Evolutionary conservation across 2,888 invertebrate genomes (phyloP).

Genomic region (Eupithecia subumbrata): DNA sequence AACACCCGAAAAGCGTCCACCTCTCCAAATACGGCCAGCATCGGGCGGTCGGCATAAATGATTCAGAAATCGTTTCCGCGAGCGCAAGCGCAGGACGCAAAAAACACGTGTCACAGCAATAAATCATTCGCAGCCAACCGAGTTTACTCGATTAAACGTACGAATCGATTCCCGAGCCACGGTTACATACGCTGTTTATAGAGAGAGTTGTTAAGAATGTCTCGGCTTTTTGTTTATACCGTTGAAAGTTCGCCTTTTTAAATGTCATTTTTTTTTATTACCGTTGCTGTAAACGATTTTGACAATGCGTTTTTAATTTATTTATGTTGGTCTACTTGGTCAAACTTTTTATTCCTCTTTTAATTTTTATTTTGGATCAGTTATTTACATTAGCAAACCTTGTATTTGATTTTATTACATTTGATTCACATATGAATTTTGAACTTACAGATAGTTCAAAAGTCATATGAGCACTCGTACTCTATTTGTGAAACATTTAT

Average conservation of each 20-base stretch:
- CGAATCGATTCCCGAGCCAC: slow-evolving; percentile 77
- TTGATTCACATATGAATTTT: neutral
- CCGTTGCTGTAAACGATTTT: slow-evolving; percentile 52
- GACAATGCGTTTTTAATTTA: slow-evolving; percentile 34
- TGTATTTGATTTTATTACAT: slow-evolving; percentile 14
- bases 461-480: neutral
- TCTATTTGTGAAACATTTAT: neutral
- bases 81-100: slow-evolving; percentile 65
- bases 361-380: neutral
- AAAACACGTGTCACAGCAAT: slow-evolving; percentile 82
- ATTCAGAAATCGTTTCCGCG: slow-evolving; percentile 82
- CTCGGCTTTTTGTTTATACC: slow-evolving; percentile 65
- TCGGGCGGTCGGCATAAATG: slow-evolving; percentile 79
- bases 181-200: slow-evolving; percentile 72
- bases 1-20: slow-evolving; percentile 60
- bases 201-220: slow-evolving; percentile 80
- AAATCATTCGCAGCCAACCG: slow-evolving; percentile 78
- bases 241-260: slow-evolving; percentile 53
- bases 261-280: slow-evolving; percentile 56
- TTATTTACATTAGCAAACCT: neutral
- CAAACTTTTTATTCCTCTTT: neutral
- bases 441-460: neutral
- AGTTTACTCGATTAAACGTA: slow-evolving; percentile 80
- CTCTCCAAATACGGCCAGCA: slow-evolving; percentile 65
- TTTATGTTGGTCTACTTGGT: neutral